A percentile compares a stretch with the other conserved stretches of the same genome.
These are phyloP conservation scores for Lordiphosa collinella DNA, from an alignment of 1,140 invertebrate species.

Conservation along the genomic window DNA sequence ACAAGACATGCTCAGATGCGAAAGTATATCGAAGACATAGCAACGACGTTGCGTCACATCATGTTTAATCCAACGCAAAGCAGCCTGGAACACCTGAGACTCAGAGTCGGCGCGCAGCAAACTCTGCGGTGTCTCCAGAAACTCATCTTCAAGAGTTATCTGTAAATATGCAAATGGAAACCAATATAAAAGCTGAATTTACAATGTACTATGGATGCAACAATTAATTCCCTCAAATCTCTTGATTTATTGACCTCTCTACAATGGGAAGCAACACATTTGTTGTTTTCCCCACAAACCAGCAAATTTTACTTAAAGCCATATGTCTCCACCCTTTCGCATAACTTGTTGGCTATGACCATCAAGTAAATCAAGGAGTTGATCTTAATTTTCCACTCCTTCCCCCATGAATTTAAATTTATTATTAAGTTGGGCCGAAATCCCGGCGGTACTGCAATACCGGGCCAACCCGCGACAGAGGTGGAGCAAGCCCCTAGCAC, in stretches of 20 bases:
- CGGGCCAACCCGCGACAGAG: slow-evolving; percentile 51
- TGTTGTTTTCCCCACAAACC: too few species aligned
- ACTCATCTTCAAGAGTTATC: slow-evolving; percentile 91
- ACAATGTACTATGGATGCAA: too few species aligned
- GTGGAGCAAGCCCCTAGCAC: slow-evolving; percentile 51
- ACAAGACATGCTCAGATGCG: slow-evolving; percentile 91
- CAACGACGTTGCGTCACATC: slow-evolving; percentile 89
- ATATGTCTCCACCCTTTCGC: too few species aligned
- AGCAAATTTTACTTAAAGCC: too few species aligned
- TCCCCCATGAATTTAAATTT: slow-evolving; percentile 16
- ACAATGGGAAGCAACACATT: too few species aligned
- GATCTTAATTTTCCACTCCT: too few species aligned
- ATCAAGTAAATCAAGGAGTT: too few species aligned
- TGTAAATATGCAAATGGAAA: too few species aligned
- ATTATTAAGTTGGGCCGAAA: slow-evolving; percentile 45
- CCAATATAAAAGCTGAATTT: too few species aligned
- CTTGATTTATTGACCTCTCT: too few species aligned
- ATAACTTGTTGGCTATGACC: too few species aligned
- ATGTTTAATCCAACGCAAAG: slow-evolving; percentile 93
- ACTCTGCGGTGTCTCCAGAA: slow-evolving; percentile 90
- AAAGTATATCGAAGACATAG: slow-evolving; percentile 93
- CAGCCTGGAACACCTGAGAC: slow-evolving; percentile 94
- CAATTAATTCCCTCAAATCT: too few species aligned
- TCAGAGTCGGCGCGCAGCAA: slow-evolving; percentile 94
- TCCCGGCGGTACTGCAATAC: slow-evolving; percentile 82